Base-by-base conservation (phyloP, 1,140 invertebrate species). In the Psix sp. region DNA sequence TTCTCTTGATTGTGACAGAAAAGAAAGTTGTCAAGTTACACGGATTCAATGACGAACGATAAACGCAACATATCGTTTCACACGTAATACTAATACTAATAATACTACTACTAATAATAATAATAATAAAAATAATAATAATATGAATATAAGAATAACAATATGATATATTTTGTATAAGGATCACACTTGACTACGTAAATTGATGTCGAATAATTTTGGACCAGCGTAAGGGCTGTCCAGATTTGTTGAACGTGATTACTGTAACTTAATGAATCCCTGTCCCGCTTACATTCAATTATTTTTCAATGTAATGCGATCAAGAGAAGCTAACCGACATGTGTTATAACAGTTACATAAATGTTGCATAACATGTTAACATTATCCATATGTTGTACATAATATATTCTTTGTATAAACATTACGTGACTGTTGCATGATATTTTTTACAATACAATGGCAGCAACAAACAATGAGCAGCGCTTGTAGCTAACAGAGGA, bases 361-460 rank as follows among this genome's bases (percentile, higher is more conserved):
- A 14, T 38, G 14, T 38, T 14, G 14, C 4, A 38, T 15, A 15
- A 38, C 6, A 5, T n/a, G 15, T 5, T 14, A 15, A 38, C n/a
- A 42, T 70, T 70, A 70, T 56, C 54, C 62, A 54, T 70, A 62
- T 71, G 57, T 71, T 71, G 63, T 10, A 63, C 51, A 38, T 71
- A 62, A 57, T 38, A 57, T 71, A 71, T 63, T 63, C 49, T 57
- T 71, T 71, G 51, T 18, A 40, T 57, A 63, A 49, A 35, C 16
- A 40, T 62, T 36, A 71, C 67, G 51, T 71, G 49, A 56, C 57
- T 62, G 43, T 49, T 62, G 48, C 26, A 48, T 60, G 11, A 70
- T 56, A 70, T 62, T 70, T 70, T 60, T 60, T 56, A 60, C 48
- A 2, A 54, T 38, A 39, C 20, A 51, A 49, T 43, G 42, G 3